A percentile compares a stretch with the other conserved stretches of the same genome.
Evolutionary conservation across 1,140 invertebrate species (phyloP).

Genomic region (Calliopsis andreniformis): DNA sequence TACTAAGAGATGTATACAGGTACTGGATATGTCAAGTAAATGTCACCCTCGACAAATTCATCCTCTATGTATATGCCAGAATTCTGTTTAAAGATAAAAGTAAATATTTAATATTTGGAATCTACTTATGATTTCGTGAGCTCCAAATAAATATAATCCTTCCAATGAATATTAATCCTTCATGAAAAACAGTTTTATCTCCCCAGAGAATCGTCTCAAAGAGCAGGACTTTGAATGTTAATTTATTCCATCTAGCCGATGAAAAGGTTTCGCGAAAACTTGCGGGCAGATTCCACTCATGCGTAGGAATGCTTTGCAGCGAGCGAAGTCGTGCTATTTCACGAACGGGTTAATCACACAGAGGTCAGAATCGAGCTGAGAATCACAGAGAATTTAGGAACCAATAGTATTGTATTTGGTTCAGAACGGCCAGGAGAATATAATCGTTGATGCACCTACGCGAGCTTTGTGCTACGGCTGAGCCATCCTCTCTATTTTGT

Average conservation of each 20-base stretch:
- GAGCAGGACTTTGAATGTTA: slow-evolving; percentile 15
- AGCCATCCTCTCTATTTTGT: slow-evolving; percentile 58
- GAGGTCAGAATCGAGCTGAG: neutral
- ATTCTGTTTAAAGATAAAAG: no score
- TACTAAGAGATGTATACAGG: no score
- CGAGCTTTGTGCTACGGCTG: no score
- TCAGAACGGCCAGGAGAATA: neutral
- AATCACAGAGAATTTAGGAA: neutral
- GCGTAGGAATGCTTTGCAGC: slow-evolving; percentile 2
- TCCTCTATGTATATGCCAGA: no score
- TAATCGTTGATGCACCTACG: neutral
- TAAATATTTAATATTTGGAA: no score
- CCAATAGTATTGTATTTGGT: neutral
- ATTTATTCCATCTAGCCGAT: slow-evolving; percentile 34
- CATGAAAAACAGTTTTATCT: slow-evolving; percentile 20
- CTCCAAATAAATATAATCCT: no score
- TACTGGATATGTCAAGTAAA: no score
- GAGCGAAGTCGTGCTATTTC: neutral
- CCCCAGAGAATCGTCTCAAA: slow-evolving; percentile 6
- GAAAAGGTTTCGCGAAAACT: slow-evolving; percentile 24
- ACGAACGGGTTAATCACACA: slow-evolving; percentile 14
- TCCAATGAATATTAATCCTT: no score
- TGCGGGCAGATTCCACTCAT: neutral
- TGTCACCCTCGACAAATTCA: no score
- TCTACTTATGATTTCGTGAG: no score